A percentile compares a stretch with the other conserved stretches of the same genome.
Evolutionary conservation across 2,797 vertebrate genomes (phyloP).

Genomic region (Rhynchonycteris naso): DNA sequence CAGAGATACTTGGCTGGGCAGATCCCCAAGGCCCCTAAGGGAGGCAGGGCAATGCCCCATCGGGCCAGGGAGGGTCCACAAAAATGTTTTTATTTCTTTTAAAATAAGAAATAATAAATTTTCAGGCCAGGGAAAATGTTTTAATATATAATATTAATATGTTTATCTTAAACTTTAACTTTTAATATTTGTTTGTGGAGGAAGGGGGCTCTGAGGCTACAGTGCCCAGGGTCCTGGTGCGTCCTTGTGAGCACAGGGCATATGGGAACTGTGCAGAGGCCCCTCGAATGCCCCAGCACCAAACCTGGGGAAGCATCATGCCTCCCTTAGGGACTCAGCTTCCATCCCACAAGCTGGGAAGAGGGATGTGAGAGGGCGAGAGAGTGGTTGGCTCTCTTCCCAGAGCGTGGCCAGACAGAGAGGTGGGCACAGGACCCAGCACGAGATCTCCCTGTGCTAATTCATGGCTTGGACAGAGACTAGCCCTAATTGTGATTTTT

Average conservation of each 20-base stretch:
- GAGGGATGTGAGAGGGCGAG: not conserved
- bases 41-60: not conserved
- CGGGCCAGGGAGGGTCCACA: not conserved
- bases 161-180: not conserved
- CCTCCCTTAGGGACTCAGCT: accelerated
- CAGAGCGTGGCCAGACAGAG: accelerated
- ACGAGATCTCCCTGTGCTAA: not conserved
- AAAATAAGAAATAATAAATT: not conserved
- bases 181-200: not conserved
- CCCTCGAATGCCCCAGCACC: accelerated
- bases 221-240: accelerated
- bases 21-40: accelerated
- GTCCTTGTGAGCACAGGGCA: accelerated
- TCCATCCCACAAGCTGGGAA: not conserved
- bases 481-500: not conserved
- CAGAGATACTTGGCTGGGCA: not conserved
- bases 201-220: not conserved
- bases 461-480: not conserved
- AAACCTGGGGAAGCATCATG: accelerated
- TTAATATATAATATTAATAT: not conserved
- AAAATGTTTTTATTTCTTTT: not conserved
- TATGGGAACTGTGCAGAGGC: no score
- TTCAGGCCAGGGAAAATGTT: not conserved
- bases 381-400: accelerated
- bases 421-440: accelerated